Percentiles rank a stretch among this genome's conserved stretches.
These are phyloP conservation scores for Lithophane leautieri DNA, from an alignment of 2,888 invertebrate genomes.

Conservation along the genomic window DNA sequence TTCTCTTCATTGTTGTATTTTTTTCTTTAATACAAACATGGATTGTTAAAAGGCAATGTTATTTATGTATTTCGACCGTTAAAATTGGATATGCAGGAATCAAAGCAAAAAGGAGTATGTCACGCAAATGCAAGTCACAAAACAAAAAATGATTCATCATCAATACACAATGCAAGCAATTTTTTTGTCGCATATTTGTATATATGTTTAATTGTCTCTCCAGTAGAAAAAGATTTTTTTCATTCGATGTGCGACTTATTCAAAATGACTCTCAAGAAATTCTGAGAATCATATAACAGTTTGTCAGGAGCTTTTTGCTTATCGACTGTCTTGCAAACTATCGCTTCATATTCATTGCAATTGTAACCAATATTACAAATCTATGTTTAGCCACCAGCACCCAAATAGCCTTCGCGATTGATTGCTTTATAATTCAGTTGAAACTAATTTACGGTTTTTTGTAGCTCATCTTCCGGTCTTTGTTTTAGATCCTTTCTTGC, in stretches of 20 bases:
- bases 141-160: slow-evolving; percentile 7
- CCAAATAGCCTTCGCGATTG: slow-evolving; percentile 71
- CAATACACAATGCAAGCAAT: slow-evolving; percentile 8
- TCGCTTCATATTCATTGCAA: background rate
- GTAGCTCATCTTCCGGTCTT: slow-evolving; percentile 70
- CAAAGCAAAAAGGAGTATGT: slow-evolving; percentile 2
- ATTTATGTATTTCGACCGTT: slow-evolving; percentile 5
- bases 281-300: slow-evolving; percentile 28
- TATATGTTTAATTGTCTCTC: slow-evolving; percentile 2
- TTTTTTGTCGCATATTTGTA: slow-evolving; percentile 20
- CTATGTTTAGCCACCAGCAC: slow-evolving; percentile 53
- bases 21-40: slow-evolving; percentile 24
- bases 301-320: slow-evolving; percentile 18
- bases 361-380: slow-evolving; percentile 22
- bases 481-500: slow-evolving; percentile 76
- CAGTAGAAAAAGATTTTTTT: background rate
- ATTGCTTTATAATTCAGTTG: slow-evolving; percentile 70
- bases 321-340: background rate
- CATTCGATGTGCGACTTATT: background rate
- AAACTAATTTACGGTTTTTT: slow-evolving; percentile 76
- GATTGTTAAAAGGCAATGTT: background rate
- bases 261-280: background rate
- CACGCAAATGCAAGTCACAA: slow-evolving; percentile 18
- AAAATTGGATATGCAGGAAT: slow-evolving; percentile 10
- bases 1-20: slow-evolving; percentile 34